Base-by-base conservation (phyloP, 2,113 vertebrate genomes). In the Mixornis gularis region DNA sequence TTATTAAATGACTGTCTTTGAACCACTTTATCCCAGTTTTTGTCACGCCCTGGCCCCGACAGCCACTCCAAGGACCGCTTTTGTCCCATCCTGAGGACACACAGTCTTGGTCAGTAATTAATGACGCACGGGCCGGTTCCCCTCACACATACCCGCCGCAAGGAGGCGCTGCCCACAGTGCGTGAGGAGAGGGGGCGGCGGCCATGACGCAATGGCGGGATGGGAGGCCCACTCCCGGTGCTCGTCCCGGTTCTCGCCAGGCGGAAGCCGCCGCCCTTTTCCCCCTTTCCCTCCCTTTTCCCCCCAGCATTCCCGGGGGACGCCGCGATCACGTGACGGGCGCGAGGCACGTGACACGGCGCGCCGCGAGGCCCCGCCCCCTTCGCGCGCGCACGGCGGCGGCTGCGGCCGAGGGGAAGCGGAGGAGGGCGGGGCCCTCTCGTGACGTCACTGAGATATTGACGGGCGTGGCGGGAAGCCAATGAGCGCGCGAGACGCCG, bases 361-460 rank as follows among this genome's bases (percentile, higher is more conserved):
- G 68, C 79, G 58, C 68, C 8, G 17, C n/a, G 17, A 63, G 12
- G 27, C n/a, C 58, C 48, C 68, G 40, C 80, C 80, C 12, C n/a
- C 22, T 27, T 7, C 38, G 79, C 79, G 79, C 79, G 66, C 79
- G 65, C 79, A 60, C 79, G 79, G 64, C 64, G 24, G 78, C 63
- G 63, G 77, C 34, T 22, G 43, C 52, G 26, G 62, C 29, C 34
- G 78, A 48, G 34, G 52, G 78, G 34, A 68, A 55, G 62, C 38
- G 30, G 48, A 17, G 76, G 49, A 19, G 40, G 76, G 77, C 40
- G 76, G 51, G n/a, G 40, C 30, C 26, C 9, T 15, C 25, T 25
- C 12, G 19, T 53, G 38, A 64, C 60, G 60, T 53, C 38, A 5
- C 49, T 0, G 25, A 7, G 8, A 4, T 2, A 1, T 9, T 30